phyloP scores from a whole-genome alignment of 2,113 vertebrate species.

The Grallaria varia region DNA sequence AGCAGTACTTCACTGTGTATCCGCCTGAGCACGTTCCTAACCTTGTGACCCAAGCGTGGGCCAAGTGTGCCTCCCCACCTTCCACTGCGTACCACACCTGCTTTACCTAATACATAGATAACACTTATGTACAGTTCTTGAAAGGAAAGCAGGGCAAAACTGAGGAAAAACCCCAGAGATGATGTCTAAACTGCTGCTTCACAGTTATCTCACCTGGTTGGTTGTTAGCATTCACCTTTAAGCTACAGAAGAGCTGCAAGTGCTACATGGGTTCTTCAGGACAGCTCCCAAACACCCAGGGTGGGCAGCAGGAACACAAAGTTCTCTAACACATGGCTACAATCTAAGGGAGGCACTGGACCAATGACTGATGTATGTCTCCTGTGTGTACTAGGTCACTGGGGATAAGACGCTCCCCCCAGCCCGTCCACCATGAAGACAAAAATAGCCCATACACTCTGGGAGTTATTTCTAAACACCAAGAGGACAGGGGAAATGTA shows the following conservation, averaged over 20 bases:
- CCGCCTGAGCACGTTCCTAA: not conserved
- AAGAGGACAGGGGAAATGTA: not conserved
- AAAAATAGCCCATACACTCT: not conserved
- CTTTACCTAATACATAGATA: not conserved
- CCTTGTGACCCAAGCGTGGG: not conserved
- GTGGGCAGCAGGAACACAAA: not conserved
- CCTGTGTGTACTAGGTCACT: not conserved
- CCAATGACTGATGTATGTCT: fast-evolving
- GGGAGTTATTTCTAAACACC: not conserved
- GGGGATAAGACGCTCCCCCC: fast-evolving
- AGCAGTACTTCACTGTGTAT: no score
- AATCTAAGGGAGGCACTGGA: not conserved
- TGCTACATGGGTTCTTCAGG: not conserved
- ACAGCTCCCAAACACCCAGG: not conserved
- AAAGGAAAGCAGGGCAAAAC: not conserved
- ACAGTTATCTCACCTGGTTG: not conserved
- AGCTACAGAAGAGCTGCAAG: not conserved
- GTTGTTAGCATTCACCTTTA: not conserved
- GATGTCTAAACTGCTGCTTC: not conserved
- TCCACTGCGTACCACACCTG: not conserved
- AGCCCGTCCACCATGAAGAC: not conserved
- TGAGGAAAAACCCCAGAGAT: not conserved
- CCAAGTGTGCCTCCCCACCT: not conserved
- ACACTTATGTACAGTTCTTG: not conserved
- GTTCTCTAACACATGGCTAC: not conserved